These are phyloP conservation scores for Phengaris alcon DNA, from an alignment of 2,888 invertebrate species.

Conservation along the genomic window DNA sequence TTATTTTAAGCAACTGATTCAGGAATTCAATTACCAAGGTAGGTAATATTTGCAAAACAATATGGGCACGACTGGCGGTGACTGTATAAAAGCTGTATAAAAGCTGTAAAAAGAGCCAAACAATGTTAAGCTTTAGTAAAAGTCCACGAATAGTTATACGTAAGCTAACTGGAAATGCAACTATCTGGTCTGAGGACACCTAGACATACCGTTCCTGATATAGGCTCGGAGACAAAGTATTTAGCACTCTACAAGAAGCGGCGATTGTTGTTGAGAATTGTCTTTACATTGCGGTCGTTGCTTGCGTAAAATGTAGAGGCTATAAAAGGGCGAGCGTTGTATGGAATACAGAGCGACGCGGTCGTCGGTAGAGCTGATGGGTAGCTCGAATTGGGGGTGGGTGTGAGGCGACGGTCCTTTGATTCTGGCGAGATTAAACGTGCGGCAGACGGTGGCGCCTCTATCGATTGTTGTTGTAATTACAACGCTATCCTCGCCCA, in stretches of 20 bases:
- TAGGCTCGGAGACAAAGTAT: constrained; percentile 72
- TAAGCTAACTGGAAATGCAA: constrained; percentile 71
- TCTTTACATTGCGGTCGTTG: constrained; percentile 47
- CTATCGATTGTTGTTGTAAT: constrained; percentile 81
- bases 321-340: constrained; percentile 45
- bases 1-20: constrained; percentile 41
- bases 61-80: constrained; percentile 45
- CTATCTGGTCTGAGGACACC: constrained; percentile 70
- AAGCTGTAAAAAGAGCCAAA: constrained; percentile 51
- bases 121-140: constrained; percentile 68
- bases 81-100: constrained; percentile 44
- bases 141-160: constrained; percentile 63
- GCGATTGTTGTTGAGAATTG: constrained; percentile 44
- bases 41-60: constrained; percentile 46
- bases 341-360: constrained; percentile 36
- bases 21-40: constrained; percentile 43
- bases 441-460: constrained; percentile 79
- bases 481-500: constrained; percentile 78
- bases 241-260: constrained; percentile 53
- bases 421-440: constrained; percentile 79
- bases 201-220: constrained; percentile 68
- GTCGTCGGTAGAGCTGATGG: constrained; percentile 48
- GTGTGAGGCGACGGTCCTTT: constrained; percentile 77
- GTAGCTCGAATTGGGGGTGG: constrained; percentile 57
- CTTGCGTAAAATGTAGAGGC: neutral